A percentile compares a stretch with the other conserved stretches of the same genome.
Evolutionary conservation across 2,113 vertebrate species (phyloP).

Genomic region (Tetrax tetrax): DNA sequence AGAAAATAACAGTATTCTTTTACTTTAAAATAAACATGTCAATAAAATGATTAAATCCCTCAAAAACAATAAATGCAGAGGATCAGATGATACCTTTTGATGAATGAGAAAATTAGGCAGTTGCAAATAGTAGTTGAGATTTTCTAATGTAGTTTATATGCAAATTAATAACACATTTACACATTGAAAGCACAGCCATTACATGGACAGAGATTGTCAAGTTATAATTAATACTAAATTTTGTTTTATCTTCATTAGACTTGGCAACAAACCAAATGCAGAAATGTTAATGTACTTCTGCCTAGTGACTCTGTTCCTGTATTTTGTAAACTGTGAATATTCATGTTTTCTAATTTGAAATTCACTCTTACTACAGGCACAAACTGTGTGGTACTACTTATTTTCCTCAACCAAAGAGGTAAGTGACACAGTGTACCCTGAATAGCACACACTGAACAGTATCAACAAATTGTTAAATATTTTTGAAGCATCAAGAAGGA

Average conservation of each 20-base stretch:
- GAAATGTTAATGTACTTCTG: neutral
- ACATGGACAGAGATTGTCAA: neutral
- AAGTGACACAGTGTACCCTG: neutral
- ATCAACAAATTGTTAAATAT: neutral
- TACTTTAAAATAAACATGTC: neutral
- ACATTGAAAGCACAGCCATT: neutral
- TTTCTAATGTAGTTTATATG: neutral
- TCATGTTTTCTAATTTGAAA: neutral
- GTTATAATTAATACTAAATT: neutral
- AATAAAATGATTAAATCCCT: neutral
- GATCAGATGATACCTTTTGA: neutral
- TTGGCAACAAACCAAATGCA: neutral
- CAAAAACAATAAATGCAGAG: neutral
- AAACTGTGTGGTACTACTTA: neutral
- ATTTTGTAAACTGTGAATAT: neutral
- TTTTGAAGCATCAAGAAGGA: neutral
- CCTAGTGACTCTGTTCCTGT: neutral
- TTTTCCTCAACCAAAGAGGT: neutral
- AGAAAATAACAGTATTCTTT: neutral
- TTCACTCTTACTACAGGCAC: neutral
- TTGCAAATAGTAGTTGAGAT: neutral
- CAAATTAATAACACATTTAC: constrained; percentile 23
- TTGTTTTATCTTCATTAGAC: neutral
- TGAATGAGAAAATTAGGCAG: constrained; percentile 14
- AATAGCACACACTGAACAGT: neutral